phyloP scores from a whole-genome alignment of 2,888 invertebrate species.

The Synergus japonicus region DNA sequence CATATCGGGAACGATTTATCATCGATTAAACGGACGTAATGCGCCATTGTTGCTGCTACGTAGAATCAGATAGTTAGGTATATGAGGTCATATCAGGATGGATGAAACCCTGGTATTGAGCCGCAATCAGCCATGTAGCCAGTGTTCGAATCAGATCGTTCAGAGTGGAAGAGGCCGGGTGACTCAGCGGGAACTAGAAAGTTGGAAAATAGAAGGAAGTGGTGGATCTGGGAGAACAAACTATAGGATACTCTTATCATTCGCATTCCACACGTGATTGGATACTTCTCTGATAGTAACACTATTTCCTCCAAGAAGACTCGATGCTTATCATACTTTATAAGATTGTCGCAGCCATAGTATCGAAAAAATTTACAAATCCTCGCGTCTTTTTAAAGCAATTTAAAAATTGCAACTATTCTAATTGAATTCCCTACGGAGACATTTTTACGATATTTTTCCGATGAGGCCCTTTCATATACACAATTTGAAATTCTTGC shows the following conservation, averaged over 20 bases:
- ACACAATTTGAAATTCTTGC: not conserved
- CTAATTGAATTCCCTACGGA: not conserved
- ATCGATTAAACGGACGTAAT: slow-evolving; percentile 72
- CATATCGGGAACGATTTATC: slow-evolving; percentile 69
- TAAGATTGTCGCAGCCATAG: slow-evolving; percentile 45
- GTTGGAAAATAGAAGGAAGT: slow-evolving; percentile 34
- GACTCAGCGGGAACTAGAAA: slow-evolving; percentile 22
- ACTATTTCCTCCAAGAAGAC: slow-evolving; percentile 1
- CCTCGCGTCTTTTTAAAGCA: not conserved
- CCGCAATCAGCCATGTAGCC: slow-evolving; percentile 67
- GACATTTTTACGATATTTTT: no score
- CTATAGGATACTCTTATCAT: slow-evolving; percentile 61
- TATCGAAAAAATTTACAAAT: slow-evolving; percentile 9
- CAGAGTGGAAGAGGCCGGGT: slow-evolving; percentile 25
- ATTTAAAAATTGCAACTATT: not conserved
- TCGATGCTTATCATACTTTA: slow-evolving; percentile 42
- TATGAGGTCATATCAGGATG: slow-evolving; percentile 66
- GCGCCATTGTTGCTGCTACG: slow-evolving; percentile 65
- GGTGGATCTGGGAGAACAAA: slow-evolving; percentile 50
- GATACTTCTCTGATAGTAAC: slow-evolving; percentile 52
- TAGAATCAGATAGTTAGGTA: slow-evolving; percentile 63
- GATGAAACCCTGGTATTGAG: slow-evolving; percentile 67
- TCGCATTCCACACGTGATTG: slow-evolving; percentile 61
- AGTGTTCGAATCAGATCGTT: slow-evolving; percentile 49
- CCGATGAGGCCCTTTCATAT: not conserved